Conservation (phyloP, 2,888 invertebrate species). For the Calliopum simillimum region DNA sequence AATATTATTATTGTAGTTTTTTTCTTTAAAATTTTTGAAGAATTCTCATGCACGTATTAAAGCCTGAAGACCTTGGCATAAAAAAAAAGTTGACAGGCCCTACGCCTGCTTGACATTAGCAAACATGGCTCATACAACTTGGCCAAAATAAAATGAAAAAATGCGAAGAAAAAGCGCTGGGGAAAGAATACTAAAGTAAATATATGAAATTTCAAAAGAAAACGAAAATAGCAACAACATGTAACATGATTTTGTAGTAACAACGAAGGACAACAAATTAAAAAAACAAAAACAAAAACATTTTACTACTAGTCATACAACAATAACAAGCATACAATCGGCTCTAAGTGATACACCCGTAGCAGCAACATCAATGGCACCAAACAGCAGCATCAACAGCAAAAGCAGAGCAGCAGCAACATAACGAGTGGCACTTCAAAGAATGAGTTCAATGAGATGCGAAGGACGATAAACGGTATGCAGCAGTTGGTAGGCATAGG, state of each 20-base stretch:
- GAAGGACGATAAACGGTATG: slow-evolving; percentile 54
- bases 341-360: too few relatives aligned
- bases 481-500: too few relatives aligned
- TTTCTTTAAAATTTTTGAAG: too few relatives aligned
- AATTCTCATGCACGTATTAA: too few relatives aligned
- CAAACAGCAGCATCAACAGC: not conserved
- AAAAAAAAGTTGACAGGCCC: not conserved
- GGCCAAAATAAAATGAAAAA: not conserved
- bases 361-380: not conserved
- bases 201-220: not conserved
- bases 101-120: slow-evolving; percentile 24
- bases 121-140: not conserved
- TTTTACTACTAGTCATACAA: not conserved
- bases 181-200: not conserved
- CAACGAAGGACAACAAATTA: not conserved
- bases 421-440: slow-evolving; percentile 11
- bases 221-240: not conserved
- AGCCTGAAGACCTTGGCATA: too few relatives aligned
- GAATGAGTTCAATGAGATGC: slow-evolving; percentile 58
- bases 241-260: not conserved
- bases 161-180: not conserved
- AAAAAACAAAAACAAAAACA: not conserved
- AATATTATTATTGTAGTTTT: too few relatives aligned
- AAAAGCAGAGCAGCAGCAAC: slow-evolving; percentile 3
- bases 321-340: too few relatives aligned